Base-by-base conservation (phyloP, 2,797 vertebrate genomes). In the Scleropages formosus region DNA sequence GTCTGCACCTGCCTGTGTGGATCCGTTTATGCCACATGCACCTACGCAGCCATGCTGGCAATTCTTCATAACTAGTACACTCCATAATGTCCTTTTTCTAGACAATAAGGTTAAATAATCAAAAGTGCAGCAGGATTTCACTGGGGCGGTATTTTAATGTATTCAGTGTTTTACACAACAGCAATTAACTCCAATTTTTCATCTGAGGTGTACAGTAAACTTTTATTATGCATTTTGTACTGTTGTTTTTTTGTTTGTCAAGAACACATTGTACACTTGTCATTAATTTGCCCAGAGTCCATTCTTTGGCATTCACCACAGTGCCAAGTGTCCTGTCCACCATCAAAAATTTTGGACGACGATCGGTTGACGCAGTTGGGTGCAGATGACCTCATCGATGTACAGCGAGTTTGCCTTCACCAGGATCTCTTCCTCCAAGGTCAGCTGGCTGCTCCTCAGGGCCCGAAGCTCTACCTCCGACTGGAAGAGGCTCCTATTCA, bases 301-400 rank as follows among this genome's bases (percentile, higher is more conserved):
- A 58, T 18, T 22, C 61, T 20, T 26, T 16, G 12, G 61, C 63
- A 63, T 18, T n/a, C 61, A 63, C 20, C 61, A 16, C 61, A 67
- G 64, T 26, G 16, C 11, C 56, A 18, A 9, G 18, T 56, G 12
- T 12, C 24, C 56, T 67, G 16, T 26, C 15, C 61, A 53, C 44
- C 16, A 39, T 95, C 84, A 97, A 84, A 93, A 93, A 65, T 16
- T 82, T 46, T 86, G 88, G 73, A 95, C 91, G 4, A 80, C 58
- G 3, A 96, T 77, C 67, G 93, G 85, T 81, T 93, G 91, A 77
- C 93, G 89, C 88, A 94, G 89, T 83, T 92, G 92, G 82, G 83
- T 77, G 71, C 96, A 98, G 73, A 94, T 82, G 73, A 97, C 94
- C 79, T 98, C 94, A 0, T 98, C 96, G 0, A 96, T 93, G 78